These are phyloP conservation scores for Octonoba sinensis DNA, from an alignment of 2,888 invertebrate species.

Conservation along the genomic window DNA sequence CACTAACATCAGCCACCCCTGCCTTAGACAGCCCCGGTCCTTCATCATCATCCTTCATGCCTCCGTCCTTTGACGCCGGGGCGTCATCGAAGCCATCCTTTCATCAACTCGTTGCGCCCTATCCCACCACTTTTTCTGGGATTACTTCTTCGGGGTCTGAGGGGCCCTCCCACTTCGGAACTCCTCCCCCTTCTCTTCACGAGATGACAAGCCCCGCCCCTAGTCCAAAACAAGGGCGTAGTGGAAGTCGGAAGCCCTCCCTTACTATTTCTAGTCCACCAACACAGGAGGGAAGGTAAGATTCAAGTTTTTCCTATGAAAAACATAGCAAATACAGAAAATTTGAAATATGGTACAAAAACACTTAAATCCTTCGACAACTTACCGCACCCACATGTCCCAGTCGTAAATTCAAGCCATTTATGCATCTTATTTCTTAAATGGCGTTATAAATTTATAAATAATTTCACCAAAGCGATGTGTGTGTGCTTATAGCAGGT, in stretches of 20 bases:
- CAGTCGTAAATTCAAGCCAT: no score
- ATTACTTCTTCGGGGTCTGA: slow-evolving; percentile 24
- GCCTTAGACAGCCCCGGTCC: slow-evolving; percentile 56
- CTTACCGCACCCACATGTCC: no score
- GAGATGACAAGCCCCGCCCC: slow-evolving; percentile 53
- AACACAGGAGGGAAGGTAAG: slow-evolving; percentile 5
- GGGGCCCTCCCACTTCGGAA: slow-evolving; percentile 4
- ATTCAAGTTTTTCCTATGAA: neutral
- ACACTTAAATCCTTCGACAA: no score
- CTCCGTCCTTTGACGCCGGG: slow-evolving; percentile 39
- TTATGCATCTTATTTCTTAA: no score
- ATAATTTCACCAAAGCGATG: no score
- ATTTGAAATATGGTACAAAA: no score
- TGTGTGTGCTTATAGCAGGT: no score
- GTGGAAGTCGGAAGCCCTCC: slow-evolving; percentile 53
- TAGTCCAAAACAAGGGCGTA: slow-evolving; percentile 33
- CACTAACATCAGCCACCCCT: slow-evolving; percentile 41
- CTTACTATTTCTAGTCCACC: slow-evolving; percentile 56
- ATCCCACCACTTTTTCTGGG: slow-evolving; percentile 34
- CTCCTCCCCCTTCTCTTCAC: slow-evolving; percentile 38
- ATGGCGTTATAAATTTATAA: no score
- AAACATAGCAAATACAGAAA: neutral
- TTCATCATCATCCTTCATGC: slow-evolving; percentile 49
- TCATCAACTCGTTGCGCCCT: slow-evolving; percentile 40
- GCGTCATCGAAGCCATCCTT: slow-evolving; percentile 33